phyloP scores from a whole-genome alignment of 2,113 vertebrate species.

The Neoarius graeffei region DNA sequence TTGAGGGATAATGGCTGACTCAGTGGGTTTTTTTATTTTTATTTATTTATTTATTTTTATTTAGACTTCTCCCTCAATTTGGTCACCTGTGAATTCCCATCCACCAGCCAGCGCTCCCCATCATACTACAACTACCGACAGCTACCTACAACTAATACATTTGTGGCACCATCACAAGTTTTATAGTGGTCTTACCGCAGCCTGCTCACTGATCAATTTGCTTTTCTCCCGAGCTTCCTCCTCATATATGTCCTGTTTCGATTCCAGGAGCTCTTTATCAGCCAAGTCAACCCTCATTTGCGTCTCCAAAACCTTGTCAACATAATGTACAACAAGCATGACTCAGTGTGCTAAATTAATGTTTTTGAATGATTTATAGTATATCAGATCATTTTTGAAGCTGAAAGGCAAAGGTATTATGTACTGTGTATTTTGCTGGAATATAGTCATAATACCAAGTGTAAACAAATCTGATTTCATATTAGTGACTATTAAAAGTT shows the following conservation, averaged over 20 bases:
- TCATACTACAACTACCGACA: neutral
- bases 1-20: too few relatives aligned
- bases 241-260: slow-evolving; percentile 87
- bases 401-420: neutral
- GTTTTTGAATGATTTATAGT: neutral
- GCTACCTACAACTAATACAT: neutral
- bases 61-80: neutral
- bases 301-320: slow-evolving; percentile 85
- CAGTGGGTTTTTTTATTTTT: too few relatives aligned
- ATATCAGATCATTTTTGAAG: neutral
- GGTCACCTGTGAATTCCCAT: neutral
- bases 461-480: neutral
- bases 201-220: slow-evolving; percentile 93
- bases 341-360: neutral
- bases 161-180: neutral
- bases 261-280: slow-evolving; percentile 92
- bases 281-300: slow-evolving; percentile 97
- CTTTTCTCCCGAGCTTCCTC: slow-evolving; percentile 93
- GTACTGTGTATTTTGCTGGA: neutral
- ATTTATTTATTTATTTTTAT: neutral
- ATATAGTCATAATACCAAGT: neutral
- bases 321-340: neutral
- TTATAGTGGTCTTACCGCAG: slow-evolving; percentile 79
- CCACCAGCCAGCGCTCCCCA: neutral
- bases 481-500: neutral